phyloP scores from a whole-genome alignment of 2,888 invertebrate species.

The Carpatolechia fugitivella region DNA sequence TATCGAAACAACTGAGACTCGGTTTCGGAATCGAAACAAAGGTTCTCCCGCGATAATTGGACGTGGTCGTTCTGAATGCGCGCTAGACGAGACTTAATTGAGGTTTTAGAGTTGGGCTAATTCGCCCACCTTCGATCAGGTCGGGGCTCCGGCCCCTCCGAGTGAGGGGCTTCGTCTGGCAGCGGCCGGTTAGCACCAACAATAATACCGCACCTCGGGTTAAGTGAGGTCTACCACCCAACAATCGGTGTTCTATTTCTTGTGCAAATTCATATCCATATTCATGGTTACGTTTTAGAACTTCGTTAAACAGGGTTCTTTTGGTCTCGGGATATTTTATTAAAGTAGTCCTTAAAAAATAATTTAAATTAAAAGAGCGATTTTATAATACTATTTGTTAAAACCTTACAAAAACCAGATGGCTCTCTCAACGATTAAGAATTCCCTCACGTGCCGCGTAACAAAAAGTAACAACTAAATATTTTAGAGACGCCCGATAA shows the following conservation, averaged over 20 bases:
- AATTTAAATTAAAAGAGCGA: too few relatives aligned
- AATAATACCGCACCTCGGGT: constrained; percentile 53
- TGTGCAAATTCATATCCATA: constrained; percentile 21
- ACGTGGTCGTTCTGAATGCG: constrained; percentile 74
- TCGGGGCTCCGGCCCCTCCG: constrained; percentile 32
- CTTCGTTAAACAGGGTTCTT: neutral
- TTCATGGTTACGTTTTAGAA: neutral
- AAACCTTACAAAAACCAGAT: too few relatives aligned
- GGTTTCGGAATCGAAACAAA: constrained; percentile 65
- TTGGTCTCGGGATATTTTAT: neutral
- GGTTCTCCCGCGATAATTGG: constrained; percentile 74
- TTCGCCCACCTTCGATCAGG: constrained; percentile 75
- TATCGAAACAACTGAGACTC: constrained; percentile 41
- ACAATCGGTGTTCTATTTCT: constrained; percentile 52
- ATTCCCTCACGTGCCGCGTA: constrained; percentile 69
- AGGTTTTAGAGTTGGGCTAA: constrained; percentile 78
- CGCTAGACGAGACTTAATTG: constrained; percentile 79
- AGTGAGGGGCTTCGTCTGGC: constrained; percentile 63
- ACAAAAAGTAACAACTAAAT: constrained; percentile 80
- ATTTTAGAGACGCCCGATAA: constrained; percentile 73
- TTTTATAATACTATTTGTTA: too few relatives aligned
- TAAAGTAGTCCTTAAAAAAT: too few relatives aligned
- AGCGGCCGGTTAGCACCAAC: constrained; percentile 46
- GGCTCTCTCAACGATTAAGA: constrained; percentile 59
- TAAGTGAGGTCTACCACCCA: constrained; percentile 57